Evolutionary conservation across 2,888 invertebrate genomes (phyloP).

Genomic region (Hypomecis punctinalis): DNA sequence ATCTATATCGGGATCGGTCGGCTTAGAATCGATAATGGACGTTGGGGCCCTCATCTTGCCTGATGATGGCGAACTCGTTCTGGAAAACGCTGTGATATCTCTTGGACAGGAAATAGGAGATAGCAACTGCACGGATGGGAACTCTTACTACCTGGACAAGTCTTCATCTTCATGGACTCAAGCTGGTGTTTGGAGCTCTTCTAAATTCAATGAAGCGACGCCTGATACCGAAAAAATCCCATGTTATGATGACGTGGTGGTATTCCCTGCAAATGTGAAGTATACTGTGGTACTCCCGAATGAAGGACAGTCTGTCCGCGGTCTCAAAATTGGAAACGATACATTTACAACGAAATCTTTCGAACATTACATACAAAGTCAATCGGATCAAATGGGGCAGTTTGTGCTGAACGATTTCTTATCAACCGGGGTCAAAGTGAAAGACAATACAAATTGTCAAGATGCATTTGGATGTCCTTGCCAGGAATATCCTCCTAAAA

Average conservation of each 20-base stretch:
- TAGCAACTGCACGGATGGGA: conserved; percentile 58
- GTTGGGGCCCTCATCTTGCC: conserved; percentile 70
- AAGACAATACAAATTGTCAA: conserved; percentile 44
- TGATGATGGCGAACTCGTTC: conserved; percentile 65
- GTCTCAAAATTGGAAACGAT: conserved; percentile 52
- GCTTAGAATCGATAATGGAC: conserved; percentile 56
- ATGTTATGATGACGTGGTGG: conserved; percentile 74
- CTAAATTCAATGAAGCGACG: conserved; percentile 73
- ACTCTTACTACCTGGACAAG: conserved; percentile 64
- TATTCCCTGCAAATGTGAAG: conserved; percentile 62
- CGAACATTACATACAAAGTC: conserved; percentile 26
- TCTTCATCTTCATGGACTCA: conserved; percentile 66
- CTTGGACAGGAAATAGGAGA: conserved; percentile 61
- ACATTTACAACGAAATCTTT: conserved; percentile 45
- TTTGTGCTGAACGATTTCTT: conserved; percentile 55
- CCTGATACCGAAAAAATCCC: conserved; percentile 80
- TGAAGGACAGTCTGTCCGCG: conserved; percentile 53
- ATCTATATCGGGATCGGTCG: conserved; percentile 57
- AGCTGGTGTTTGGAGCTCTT: conserved; percentile 74
- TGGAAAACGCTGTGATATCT: conserved; percentile 61
- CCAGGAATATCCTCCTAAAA: conserved; percentile 55
- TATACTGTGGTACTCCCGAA: conserved; percentile 64
- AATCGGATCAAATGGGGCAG: conserved; percentile 48
- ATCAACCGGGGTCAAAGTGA: conserved; percentile 48
- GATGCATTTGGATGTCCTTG: conserved; percentile 70